A percentile compares a stretch with the other conserved stretches of the same genome.
Conservation (phyloP, 2,113 vertebrate species). For the Myanophis thanlyinensis region DNA sequence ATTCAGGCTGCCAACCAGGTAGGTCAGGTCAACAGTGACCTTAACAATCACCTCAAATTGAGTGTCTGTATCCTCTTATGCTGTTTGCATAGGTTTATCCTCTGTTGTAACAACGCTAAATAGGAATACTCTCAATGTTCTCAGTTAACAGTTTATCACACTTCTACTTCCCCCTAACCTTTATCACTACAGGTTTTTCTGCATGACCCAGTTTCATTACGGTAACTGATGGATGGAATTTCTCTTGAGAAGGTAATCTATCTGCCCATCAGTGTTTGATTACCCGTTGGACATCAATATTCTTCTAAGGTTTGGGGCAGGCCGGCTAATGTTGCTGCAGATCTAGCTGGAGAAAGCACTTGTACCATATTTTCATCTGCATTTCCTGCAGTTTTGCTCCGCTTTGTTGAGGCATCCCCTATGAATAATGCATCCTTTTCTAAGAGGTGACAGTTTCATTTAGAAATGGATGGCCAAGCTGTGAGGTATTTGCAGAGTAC, state of each 20-base stretch:
- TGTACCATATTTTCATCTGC: background rate
- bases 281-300: constrained; percentile 6
- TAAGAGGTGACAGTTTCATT: background rate
- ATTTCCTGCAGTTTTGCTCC: background rate
- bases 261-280: constrained; percentile 34
- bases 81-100: background rate
- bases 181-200: constrained; percentile 15
- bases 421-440: background rate
- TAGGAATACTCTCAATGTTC: background rate
- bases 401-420: background rate
- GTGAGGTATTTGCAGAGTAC: background rate
- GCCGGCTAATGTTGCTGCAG: background rate
- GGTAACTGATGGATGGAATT: constrained; percentile 29
- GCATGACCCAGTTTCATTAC: constrained; percentile 20
- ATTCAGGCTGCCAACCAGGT: background rate
- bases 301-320: background rate
- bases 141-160: constrained; percentile 13
- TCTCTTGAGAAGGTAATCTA: constrained; percentile 34
- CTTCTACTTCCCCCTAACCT: constrained; percentile 7
- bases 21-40: background rate
- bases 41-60: no score
- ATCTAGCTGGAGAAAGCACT: background rate
- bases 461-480: background rate
- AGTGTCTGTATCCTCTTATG: background rate
- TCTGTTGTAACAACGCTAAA: background rate